These are phyloP conservation scores for Bungarus multicinctus DNA, from an alignment of 2,113 vertebrate species.

Conservation along the genomic window DNA sequence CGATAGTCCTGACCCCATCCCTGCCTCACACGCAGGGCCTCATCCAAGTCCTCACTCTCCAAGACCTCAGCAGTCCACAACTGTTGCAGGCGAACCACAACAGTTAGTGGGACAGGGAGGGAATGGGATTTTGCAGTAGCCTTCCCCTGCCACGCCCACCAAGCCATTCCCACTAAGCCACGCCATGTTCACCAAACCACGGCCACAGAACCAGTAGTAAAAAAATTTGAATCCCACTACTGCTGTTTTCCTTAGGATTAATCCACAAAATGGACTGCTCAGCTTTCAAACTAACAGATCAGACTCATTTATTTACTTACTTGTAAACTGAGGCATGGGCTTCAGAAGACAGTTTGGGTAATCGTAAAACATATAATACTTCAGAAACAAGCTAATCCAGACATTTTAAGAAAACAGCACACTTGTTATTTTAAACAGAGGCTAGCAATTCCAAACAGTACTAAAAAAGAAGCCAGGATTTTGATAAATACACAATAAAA, in stretches of 20 bases:
- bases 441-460: neutral
- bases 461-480: neutral
- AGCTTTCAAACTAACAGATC: neutral
- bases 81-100: no score
- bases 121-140: no score
- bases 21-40: no score
- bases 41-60: no score
- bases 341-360: neutral
- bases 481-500: neutral
- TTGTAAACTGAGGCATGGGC: neutral
- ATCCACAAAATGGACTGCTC: neutral
- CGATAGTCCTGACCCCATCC: no score
- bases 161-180: no score
- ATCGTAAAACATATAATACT: neutral
- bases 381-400: neutral
- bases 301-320: neutral
- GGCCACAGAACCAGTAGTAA: no score
- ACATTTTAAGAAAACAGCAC: neutral
- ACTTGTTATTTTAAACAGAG: neutral
- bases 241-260: neutral
- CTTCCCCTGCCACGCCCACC: no score
- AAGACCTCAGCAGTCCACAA: no score
- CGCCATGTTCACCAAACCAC: no score
- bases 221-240: no score
- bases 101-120: no score